Conservation (phyloP, 2,113 vertebrate genomes). For the Lanius collurio region DNA sequence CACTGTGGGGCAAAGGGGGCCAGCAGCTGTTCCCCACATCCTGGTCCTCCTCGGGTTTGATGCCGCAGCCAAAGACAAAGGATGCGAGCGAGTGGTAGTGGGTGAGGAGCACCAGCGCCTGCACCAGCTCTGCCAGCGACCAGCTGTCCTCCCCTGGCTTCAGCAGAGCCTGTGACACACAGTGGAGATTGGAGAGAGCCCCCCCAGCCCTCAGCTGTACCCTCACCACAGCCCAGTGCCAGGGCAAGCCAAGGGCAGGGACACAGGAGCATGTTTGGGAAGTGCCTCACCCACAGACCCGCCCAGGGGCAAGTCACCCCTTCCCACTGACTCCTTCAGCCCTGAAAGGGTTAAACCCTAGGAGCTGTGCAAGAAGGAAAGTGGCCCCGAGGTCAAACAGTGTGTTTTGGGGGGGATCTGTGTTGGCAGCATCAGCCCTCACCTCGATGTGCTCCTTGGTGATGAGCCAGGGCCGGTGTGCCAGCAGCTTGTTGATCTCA, state of each 20-base stretch:
- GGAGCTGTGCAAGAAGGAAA: no score
- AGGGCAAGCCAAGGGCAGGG: neutral
- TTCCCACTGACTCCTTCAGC: neutral
- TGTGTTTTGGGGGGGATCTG: neutral
- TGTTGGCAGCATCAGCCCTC: neutral
- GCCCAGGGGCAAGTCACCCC: rapidly evolving
- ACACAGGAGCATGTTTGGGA: neutral
- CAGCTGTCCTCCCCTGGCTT: constrained; percentile 86
- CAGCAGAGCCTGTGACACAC: constrained; percentile 80
- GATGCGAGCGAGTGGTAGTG: constrained; percentile 90
- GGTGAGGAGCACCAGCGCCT: constrained; percentile 88
- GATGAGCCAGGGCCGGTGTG: constrained; percentile 93
- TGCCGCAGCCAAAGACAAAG: constrained; percentile 90
- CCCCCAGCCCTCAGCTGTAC: neutral
- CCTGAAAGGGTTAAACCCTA: neutral
- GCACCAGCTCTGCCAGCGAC: constrained; percentile 93
- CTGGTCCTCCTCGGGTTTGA: constrained; percentile 82
- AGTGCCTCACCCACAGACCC: no score
- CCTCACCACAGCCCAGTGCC: neutral
- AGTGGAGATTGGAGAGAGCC: neutral
- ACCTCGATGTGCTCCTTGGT: constrained; percentile 94
- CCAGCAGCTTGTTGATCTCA: constrained; percentile 92
- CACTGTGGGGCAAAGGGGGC: constrained; percentile 70
- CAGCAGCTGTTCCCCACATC: constrained; percentile 71
- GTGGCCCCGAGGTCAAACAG: neutral